These are phyloP conservation scores for Ostrea denselamellosa DNA, from an alignment of 1,140 invertebrate species.

Conservation along the genomic window DNA sequence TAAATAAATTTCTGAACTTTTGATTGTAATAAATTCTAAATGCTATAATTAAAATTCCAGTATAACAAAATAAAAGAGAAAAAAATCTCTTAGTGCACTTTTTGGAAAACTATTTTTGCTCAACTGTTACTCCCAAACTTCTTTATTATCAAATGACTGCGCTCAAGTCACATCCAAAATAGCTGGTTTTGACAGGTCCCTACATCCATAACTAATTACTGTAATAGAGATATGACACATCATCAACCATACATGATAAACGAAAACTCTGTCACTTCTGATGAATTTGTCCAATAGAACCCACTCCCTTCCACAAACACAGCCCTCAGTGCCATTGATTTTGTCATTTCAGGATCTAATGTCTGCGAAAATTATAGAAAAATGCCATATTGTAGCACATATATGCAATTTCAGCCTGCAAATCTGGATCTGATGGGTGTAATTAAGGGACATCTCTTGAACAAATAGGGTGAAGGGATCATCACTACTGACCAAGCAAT, in stretches of 20 bases:
- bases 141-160: neutral
- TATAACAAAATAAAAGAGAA: too few relatives aligned
- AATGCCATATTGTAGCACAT: neutral
- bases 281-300: neutral
- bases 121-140: neutral
- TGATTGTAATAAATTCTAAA: too few relatives aligned
- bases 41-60: too few relatives aligned
- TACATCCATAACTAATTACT: neutral
- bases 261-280: neutral
- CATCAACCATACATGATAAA: neutral
- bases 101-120: too few relatives aligned
- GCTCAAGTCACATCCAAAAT: neutral
- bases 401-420: neutral
- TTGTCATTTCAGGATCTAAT: neutral
- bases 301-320: neutral
- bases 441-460: constrained; percentile 11
- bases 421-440: constrained; percentile 3
- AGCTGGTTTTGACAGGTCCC: neutral
- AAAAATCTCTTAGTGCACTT: too few relatives aligned
- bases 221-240: neutral
- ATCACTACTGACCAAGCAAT: neutral
- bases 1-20: too few relatives aligned
- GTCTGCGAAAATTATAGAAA: constrained; percentile 5
- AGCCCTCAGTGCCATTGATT: neutral
- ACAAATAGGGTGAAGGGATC: constrained; percentile 20